Conservation (phyloP, 2,888 invertebrate genomes). For the Actias luna region DNA sequence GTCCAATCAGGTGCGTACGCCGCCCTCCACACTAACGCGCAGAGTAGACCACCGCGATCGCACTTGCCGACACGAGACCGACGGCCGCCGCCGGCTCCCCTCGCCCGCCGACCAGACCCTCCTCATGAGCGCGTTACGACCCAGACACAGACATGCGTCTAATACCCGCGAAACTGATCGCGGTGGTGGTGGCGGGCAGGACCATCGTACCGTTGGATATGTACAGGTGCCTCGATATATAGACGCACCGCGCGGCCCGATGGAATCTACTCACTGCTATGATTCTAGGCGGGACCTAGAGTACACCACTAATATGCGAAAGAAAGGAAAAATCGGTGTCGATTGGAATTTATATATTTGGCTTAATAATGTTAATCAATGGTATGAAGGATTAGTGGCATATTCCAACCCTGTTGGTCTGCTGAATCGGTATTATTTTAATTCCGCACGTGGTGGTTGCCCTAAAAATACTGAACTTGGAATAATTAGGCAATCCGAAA, state of each 20-base stretch:
- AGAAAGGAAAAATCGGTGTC: not conserved
- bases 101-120: constrained; percentile 29
- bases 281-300: constrained; percentile 4
- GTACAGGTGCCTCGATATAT: constrained; percentile 17
- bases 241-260: constrained; percentile 43
- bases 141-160: constrained; percentile 22
- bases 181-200: constrained; percentile 35
- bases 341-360: constrained; percentile 22
- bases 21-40: constrained; percentile 24
- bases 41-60: constrained; percentile 18
- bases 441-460: not conserved
- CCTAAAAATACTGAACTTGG: not conserved
- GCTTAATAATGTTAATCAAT: constrained; percentile 38
- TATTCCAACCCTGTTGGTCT: constrained; percentile 25
- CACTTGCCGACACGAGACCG: constrained; percentile 17
- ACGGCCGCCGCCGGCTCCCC: constrained; percentile 19
- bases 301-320: constrained; percentile 1
- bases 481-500: not conserved
- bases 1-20: constrained; percentile 77
- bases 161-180: constrained; percentile 19
- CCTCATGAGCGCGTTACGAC: constrained; percentile 40
- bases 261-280: constrained; percentile 11
- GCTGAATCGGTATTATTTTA: not conserved
- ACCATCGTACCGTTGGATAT: not conserved
- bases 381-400: constrained; percentile 45